Percentiles rank a stretch among this genome's conserved stretches.
These are phyloP conservation scores for Antheraea yamamai DNA, from an alignment of 2,888 invertebrate species.

Conservation along the genomic window DNA sequence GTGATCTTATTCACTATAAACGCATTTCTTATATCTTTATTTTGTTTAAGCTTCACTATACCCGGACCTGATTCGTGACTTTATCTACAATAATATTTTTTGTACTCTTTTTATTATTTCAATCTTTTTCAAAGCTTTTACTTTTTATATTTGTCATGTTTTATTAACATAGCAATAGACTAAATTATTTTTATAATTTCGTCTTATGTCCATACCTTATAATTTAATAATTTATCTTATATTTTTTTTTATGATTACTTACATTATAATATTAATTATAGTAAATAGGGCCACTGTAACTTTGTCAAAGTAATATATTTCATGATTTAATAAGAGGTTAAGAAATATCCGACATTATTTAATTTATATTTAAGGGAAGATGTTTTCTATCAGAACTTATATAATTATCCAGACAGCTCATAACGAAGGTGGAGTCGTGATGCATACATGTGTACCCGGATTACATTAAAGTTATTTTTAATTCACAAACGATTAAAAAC, in stretches of 20 bases:
- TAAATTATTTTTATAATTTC: too few species aligned
- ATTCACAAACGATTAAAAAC: constrained; percentile 25
- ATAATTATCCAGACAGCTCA: neutral
- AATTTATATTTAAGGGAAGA: neutral
- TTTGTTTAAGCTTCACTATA: too few species aligned
- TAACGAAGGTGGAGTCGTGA: neutral
- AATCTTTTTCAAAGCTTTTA: too few species aligned
- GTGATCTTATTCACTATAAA: too few species aligned
- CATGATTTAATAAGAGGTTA: neutral
- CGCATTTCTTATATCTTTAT: too few species aligned
- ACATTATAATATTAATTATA: neutral
- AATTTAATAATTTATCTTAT: too few species aligned
- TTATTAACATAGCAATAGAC: too few species aligned
- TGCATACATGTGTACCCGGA: constrained; percentile 16
- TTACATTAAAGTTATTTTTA: constrained; percentile 24
- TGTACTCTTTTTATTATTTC: too few species aligned
- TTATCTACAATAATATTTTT: too few species aligned
- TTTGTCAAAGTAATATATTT: neutral
- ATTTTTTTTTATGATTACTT: neutral
- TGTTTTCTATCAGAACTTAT: neutral
- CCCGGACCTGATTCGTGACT: too few species aligned
- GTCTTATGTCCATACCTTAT: too few species aligned
- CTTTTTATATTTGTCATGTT: too few species aligned
- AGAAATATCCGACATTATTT: neutral
- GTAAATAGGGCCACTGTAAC: neutral